phyloP scores from a whole-genome alignment of 2,113 vertebrate genomes.

The Irena cyanogastra region DNA sequence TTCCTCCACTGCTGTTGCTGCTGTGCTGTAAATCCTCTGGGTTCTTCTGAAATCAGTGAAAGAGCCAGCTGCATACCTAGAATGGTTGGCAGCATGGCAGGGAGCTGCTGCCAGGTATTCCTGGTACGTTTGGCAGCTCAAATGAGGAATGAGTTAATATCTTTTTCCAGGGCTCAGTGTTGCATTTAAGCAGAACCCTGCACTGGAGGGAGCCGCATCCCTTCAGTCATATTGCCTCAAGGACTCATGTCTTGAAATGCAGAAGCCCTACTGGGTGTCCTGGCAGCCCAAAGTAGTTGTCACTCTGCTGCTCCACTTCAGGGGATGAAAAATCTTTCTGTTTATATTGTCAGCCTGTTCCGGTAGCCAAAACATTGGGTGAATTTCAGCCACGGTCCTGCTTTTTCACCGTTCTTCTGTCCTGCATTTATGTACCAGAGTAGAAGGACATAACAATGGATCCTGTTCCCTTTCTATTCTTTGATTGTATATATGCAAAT shows the following conservation, averaged over 20 bases:
- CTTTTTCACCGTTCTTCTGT: background rate
- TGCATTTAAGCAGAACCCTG: slow-evolving; percentile 38
- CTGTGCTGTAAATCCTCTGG: slow-evolving; percentile 20
- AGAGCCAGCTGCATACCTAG: slow-evolving; percentile 28
- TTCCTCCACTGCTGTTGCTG: background rate
- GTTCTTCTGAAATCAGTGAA: slow-evolving; percentile 10
- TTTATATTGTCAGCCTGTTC: background rate
- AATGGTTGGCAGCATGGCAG: slow-evolving; percentile 22
- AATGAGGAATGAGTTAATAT: slow-evolving; percentile 59
- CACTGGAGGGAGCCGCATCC: background rate
- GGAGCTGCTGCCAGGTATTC: slow-evolving; percentile 43
- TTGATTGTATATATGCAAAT: background rate
- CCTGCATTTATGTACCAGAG: background rate
- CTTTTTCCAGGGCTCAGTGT: slow-evolving; percentile 38
- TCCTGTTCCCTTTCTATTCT: background rate
- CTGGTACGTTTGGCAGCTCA: slow-evolving; percentile 15
- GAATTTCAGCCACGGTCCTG: background rate
- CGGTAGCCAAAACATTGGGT: background rate
- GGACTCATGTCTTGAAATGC: slow-evolving; percentile 19
- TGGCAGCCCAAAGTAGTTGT: background rate
- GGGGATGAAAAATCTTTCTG: slow-evolving; percentile 8
- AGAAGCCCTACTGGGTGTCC: background rate
- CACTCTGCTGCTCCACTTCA: slow-evolving; percentile 10
- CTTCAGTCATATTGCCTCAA: slow-evolving; percentile 39
- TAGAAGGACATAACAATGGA: background rate